Base-by-base conservation (phyloP, 2,888 invertebrate species). In the Drosophila ustulata region DNA sequence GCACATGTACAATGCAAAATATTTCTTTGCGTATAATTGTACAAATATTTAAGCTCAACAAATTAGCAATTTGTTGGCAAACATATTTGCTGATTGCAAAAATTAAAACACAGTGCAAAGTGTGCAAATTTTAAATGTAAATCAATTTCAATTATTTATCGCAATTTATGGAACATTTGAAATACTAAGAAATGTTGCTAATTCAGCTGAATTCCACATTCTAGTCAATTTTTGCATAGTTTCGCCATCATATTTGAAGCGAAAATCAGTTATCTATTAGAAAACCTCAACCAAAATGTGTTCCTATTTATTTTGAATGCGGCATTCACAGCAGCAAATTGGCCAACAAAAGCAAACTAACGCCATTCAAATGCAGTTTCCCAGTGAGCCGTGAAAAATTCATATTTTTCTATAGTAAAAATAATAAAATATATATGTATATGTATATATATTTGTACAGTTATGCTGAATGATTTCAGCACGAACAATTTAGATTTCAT, bases 401-500 rank as follows among this genome's bases (percentile, higher is more conserved):
- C n/a, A 50, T 28, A 39, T 46, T 56, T 63, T 34, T 32, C 6
- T 58, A 49, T 59, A 52, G 3, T 47, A 52, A 53, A 39, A 59
- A 52, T 23, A 47, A 23, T 50, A 28, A 41, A 47, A 39, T 26
- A 45, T 57, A 53, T 45, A 18, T 18, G n/a, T 49, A 50, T 49
- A 50, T 49, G 58, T 55, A 37, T 30, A 11, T 30, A 25, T 53
- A 28, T 62, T 39, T 49, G 26, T 46, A 52, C 46, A 78, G 58
- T 56, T 63, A 37, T 62, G 62, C 59, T 49, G 43, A 67, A 68
- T 65, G 61, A 73, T 56, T 69, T 58, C 51, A 62, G 52, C 65
- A 73, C 75, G 61, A 78, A 66, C 65, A 71, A 82, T 85, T 81
- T 85, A 79, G 82, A 72, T 66, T 72, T 70, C 63, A 69, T 66